These are phyloP conservation scores for Marmota monax DNA, from an alignment of 2,113 vertebrate species.

Conservation along the genomic window DNA sequence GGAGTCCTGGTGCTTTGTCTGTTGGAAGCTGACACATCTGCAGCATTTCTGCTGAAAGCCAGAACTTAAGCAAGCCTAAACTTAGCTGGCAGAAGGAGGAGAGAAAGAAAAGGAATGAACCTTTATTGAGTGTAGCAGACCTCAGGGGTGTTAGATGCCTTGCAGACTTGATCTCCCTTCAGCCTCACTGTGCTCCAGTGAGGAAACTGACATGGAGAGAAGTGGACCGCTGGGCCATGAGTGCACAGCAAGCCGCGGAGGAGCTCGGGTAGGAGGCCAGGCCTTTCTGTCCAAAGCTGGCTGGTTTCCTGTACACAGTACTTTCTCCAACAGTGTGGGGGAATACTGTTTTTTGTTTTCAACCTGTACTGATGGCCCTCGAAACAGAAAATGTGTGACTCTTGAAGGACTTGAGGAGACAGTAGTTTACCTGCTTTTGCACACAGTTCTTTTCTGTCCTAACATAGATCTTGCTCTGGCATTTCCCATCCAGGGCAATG, in stretches of 20 bases:
- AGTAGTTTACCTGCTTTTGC: accelerated
- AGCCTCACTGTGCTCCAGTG: not conserved
- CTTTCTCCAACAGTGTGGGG: not conserved
- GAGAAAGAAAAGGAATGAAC: not conserved
- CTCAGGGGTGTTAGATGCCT: not conserved
- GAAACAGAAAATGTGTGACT: not conserved
- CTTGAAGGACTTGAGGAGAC: not conserved
- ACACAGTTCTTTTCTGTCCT: not conserved
- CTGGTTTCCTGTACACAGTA: not conserved
- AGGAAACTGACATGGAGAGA: not conserved
- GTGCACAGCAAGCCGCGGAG: accelerated
- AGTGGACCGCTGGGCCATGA: not conserved
- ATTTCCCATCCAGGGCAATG: not conserved
- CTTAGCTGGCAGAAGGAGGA: not conserved
- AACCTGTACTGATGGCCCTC: not conserved
- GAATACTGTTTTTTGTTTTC: not conserved
- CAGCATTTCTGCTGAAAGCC: constrained; percentile 19
- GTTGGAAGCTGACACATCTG: not conserved
- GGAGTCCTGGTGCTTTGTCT: not conserved
- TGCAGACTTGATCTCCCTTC: not conserved
- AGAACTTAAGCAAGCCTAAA: not conserved
- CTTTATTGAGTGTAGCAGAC: too few relatives aligned
- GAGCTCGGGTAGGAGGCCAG: not conserved
- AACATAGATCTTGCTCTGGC: not conserved
- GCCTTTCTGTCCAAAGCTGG: not conserved